phyloP scores from a whole-genome alignment of 2,113 vertebrate species.

The Sinocyclocheilus anophthalmus region DNA sequence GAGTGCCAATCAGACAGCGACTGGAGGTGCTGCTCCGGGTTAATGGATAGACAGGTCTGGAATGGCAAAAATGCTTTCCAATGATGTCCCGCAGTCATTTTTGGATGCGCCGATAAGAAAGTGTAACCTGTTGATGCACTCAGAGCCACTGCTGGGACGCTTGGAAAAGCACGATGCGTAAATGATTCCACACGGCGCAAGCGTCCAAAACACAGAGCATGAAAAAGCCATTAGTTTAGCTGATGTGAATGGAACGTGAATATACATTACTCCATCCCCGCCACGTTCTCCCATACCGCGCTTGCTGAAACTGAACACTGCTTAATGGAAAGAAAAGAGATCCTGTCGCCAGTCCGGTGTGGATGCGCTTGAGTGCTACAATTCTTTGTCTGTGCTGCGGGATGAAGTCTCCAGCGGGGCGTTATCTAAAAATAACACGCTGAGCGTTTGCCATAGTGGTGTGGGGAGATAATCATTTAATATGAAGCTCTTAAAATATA shows the following conservation, averaged over 20 bases:
- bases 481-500: background rate
- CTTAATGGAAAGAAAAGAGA: constrained; percentile 65
- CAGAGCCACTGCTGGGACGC: background rate
- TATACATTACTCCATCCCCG: constrained; percentile 62
- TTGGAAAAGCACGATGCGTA: constrained; percentile 29
- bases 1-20: background rate
- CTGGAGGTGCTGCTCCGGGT: background rate
- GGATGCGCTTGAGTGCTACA: background rate
- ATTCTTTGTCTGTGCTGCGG: background rate
- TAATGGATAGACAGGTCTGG: constrained; percentile 37
- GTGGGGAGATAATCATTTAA: background rate
- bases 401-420: background rate
- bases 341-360: background rate
- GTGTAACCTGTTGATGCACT: background rate
- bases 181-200: constrained; percentile 59
- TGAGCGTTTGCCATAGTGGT: background rate
- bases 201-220: constrained; percentile 66
- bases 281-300: constrained; percentile 62
- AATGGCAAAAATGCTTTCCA: constrained; percentile 39
- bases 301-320: constrained; percentile 54
- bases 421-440: background rate
- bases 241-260: constrained; percentile 62
- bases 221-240: constrained; percentile 74
- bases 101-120: constrained; percentile 2
- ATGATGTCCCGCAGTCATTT: constrained; percentile 25